phyloP scores from a whole-genome alignment of 2,888 invertebrate genomes.

The Heliconius aoede region DNA sequence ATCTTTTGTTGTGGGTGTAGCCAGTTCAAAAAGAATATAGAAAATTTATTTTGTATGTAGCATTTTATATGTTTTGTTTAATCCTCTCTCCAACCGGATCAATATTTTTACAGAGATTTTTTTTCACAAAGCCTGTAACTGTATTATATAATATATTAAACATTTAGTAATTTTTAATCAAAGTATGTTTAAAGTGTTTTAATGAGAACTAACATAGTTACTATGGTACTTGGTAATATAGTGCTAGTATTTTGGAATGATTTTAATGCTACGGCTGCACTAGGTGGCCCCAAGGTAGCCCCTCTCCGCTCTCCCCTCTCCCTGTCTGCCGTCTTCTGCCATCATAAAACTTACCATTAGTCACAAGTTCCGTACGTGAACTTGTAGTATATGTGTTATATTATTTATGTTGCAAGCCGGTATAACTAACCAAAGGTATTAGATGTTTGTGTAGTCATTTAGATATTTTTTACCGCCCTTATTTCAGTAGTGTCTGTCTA shows the following conservation, averaged over 20 bases:
- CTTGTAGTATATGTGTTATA: constrained; percentile 64
- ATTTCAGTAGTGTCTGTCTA: constrained; percentile 54
- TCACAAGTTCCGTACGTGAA: constrained; percentile 64
- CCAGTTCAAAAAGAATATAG: constrained; percentile 28
- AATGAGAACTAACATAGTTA: constrained; percentile 39
- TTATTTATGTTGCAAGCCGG: constrained; percentile 75
- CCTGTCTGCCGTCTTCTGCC: constrained; percentile 37
- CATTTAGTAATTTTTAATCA: constrained; percentile 36
- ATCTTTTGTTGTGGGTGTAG: constrained; percentile 25
- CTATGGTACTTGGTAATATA: constrained; percentile 41
- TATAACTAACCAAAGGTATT: constrained; percentile 82
- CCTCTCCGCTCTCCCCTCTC: constrained; percentile 24
- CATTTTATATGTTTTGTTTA: constrained; percentile 40
- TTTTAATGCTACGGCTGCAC: constrained; percentile 15
- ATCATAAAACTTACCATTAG: constrained; percentile 36
- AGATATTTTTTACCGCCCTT: constrained; percentile 65
- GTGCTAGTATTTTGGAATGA: constrained; percentile 39
- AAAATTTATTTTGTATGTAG: constrained; percentile 35
- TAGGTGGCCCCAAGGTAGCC: not conserved
- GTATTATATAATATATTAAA: constrained; percentile 31
- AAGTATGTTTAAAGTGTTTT: constrained; percentile 35
- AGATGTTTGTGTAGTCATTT: constrained; percentile 76
- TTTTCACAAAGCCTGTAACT: constrained; percentile 24
- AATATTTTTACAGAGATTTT: constrained; percentile 34
- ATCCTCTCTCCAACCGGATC: constrained; percentile 33